Evolutionary conservation across 2,113 vertebrate genomes (phyloP), one percentile per base, ranked within the genome.

Genomic region (Amia ocellicauda): DNA sequence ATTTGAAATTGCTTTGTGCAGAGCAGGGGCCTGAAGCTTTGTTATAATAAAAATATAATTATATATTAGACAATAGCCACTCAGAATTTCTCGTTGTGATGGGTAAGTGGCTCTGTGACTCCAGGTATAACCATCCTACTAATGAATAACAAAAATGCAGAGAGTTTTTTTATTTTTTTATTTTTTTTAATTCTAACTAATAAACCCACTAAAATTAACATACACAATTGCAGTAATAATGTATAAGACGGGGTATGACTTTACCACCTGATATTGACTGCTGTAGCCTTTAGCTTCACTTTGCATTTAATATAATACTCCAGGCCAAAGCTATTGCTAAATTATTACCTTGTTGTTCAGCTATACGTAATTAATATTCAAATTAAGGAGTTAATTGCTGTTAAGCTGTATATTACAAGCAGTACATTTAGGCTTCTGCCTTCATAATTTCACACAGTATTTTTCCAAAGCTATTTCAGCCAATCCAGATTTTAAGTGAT

Each of bases 131-230:
- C 73, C 83, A 74, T 76, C 68, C 78, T 81, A 63, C 79, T 87
- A 78, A 86, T 86, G 80, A 86, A 88, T 83, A 87, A 85, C 86
- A 80, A 83, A 86, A 86, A 81, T 73, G 75, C 81, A 74, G 79
- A 75, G 79, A 77, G 78, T 66, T 58, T 81, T 67, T 71, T 62
- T 71, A 78, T 77, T 73, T 67, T 58, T 74, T 64, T 68, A 42
- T 66, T 69, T 77, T 75, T 75, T 83, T 81, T 86, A 80, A 87
- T 88, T 89, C 80, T 79, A 83, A 86, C 87, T 89, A 88, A 90
- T 90, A 89, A 90, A 90, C 83, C 83, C 81, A 81, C 83, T 82
- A 88, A 82, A 89, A 88, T 89, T 89, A 89, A 86, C 88, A 87
- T 88, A 87, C 83, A 83, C 86, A 87, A 87, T 88, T 86, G 76